A percentile compares a stretch with the other conserved stretches of the same genome.
Evolutionary conservation across 2,113 vertebrate species (phyloP).

Genomic region (Tinamus guttatus): DNA sequence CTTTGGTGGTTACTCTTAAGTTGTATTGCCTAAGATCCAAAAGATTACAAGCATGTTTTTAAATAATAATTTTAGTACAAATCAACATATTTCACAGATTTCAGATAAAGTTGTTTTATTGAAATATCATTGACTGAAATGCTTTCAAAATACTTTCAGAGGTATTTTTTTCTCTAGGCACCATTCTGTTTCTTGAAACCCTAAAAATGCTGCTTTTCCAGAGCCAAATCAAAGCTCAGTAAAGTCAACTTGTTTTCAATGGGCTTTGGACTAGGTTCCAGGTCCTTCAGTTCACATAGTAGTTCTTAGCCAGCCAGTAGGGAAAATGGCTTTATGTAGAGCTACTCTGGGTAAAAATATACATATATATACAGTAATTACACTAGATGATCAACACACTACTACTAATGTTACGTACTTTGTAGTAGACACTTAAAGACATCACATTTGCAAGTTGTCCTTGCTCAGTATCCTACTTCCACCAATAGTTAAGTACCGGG

Average conservation of each 20-base stretch:
- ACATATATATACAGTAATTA: background rate
- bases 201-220: background rate
- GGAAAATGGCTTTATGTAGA: background rate
- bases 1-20: background rate
- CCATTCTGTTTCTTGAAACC: background rate
- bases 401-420: background rate
- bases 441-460: background rate
- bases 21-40: background rate
- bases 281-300: background rate
- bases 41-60: background rate
- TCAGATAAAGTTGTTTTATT: background rate
- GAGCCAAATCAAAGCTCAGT: background rate
- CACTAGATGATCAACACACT: background rate
- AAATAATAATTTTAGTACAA: background rate
- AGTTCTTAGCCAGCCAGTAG: background rate
- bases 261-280: background rate
- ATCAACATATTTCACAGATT: background rate
- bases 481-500: background rate
- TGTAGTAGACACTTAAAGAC: background rate
- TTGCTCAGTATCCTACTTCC: background rate
- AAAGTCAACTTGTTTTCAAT: background rate
- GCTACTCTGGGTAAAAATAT: background rate
- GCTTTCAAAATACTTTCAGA: constrained; percentile 5
- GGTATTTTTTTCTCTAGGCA: background rate
- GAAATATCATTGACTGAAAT: background rate